Percentiles rank a stretch among this genome's conserved stretches.
These are phyloP conservation scores for Camelus dromedarius DNA, from an alignment of 2,113 vertebrate species.

Conservation along the genomic window DNA sequence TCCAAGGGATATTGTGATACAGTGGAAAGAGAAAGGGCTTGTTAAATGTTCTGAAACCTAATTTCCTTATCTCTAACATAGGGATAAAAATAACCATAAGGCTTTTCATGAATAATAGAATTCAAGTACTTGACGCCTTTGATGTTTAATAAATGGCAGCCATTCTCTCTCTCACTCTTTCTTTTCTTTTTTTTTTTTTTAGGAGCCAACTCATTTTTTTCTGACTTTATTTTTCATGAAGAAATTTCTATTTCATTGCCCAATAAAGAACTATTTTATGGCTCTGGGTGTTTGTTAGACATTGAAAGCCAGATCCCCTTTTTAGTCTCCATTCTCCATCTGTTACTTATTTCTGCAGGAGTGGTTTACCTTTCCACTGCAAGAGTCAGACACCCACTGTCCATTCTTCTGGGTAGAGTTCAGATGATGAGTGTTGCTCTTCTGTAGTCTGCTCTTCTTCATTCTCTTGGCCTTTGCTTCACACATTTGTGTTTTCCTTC, in stretches of 20 bases:
- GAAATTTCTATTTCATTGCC: neutral
- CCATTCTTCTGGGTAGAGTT: neutral
- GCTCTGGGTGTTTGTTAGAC: neutral
- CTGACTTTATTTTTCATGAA: neutral
- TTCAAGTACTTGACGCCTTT: neutral
- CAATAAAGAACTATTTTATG: neutral
- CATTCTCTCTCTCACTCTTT: neutral
- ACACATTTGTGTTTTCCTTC: neutral
- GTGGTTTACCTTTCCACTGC: neutral
- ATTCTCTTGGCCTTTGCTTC: neutral
- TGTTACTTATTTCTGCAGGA: neutral
- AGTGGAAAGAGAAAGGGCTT: neutral
- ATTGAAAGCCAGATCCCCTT: neutral
- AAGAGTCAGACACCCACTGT: neutral
- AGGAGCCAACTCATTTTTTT: neutral
- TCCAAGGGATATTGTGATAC: neutral
- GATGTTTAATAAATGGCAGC: neutral
- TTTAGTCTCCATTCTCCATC: neutral
- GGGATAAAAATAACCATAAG: constrained; percentile 20
- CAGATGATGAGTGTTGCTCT: neutral
- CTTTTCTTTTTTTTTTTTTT: neutral
- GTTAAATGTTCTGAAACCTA: neutral
- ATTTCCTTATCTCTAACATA: neutral
- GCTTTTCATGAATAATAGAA: constrained; percentile 12
- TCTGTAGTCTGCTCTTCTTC: neutral